Conservation (phyloP, 2,113 vertebrate species). For the Hydrochoerus hydrochaeris region DNA sequence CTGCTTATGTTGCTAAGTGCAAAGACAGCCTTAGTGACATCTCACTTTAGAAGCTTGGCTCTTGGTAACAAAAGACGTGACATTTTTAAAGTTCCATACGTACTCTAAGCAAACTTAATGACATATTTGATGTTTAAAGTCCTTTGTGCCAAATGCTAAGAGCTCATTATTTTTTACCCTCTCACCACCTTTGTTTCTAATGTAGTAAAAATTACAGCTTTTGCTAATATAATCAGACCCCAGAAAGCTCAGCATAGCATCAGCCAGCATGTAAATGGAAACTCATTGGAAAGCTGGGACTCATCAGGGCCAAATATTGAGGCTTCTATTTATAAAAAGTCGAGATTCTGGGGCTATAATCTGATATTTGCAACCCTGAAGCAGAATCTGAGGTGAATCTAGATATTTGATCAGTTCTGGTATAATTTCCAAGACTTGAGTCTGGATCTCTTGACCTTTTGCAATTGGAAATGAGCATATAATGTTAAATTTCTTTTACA, state of each 20-base stretch:
- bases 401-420: slow-evolving; percentile 36
- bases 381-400: slow-evolving; percentile 54
- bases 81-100: slow-evolving; percentile 69
- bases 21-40: slow-evolving; percentile 54
- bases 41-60: slow-evolving; percentile 61
- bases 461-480: slow-evolving; percentile 49
- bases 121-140: slow-evolving; percentile 70
- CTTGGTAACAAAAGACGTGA: slow-evolving; percentile 69
- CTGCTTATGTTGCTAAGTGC: slow-evolving; percentile 42
- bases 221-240: slow-evolving; percentile 52
- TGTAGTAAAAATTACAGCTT: slow-evolving; percentile 54
- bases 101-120: slow-evolving; percentile 65
- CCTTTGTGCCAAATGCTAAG: slow-evolving; percentile 74
- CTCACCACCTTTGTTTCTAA: slow-evolving; percentile 68
- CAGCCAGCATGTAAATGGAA: slow-evolving; percentile 62
- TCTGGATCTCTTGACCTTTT: neutral
- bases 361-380: slow-evolving; percentile 62
- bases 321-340: slow-evolving; percentile 68
- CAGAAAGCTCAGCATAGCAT: slow-evolving; percentile 56
- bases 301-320: slow-evolving; percentile 55
- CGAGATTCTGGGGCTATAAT: slow-evolving; percentile 56
- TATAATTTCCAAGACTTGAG: slow-evolving; percentile 44
- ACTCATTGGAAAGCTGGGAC: slow-evolving; percentile 61
- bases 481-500: slow-evolving; percentile 34
- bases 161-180: slow-evolving; percentile 70